Conservation (phyloP, 30 jellyfish, hydroid and myxozoan species). For the Pseudorhiza aurosa region DNA sequence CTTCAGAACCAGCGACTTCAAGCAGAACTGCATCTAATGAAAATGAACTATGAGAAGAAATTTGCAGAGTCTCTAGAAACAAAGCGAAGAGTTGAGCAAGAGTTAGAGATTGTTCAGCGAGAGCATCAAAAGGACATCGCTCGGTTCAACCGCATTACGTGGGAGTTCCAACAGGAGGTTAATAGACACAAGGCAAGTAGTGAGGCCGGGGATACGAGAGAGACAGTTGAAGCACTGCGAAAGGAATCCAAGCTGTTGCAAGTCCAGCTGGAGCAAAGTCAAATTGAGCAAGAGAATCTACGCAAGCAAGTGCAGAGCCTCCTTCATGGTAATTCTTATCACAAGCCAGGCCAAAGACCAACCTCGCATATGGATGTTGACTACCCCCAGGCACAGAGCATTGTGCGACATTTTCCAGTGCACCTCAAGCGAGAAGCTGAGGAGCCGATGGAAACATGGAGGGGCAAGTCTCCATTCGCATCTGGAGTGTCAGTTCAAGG, state of each 20-base stretch:
- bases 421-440: slow-evolving; percentile 66
- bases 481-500: slow-evolving; percentile 31
- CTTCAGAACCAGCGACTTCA: slow-evolving; percentile 86
- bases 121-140: slow-evolving; percentile 98
- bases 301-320: slow-evolving; percentile 80
- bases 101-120: slow-evolving; percentile 92
- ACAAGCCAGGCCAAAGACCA: slow-evolving; percentile 41
- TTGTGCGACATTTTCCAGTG: slow-evolving; percentile 67
- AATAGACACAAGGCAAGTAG: slow-evolving; percentile 73
- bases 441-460: slow-evolving; percentile 65
- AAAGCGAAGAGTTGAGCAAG: slow-evolving; percentile 94
- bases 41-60: slow-evolving; percentile 89
- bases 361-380: slow-evolving; percentile 66
- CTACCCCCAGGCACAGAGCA: slow-evolving; percentile 61
- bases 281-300: slow-evolving; percentile 84
- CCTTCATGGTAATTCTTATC: slow-evolving; percentile 27
- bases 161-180: slow-evolving; percentile 92
- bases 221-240: slow-evolving; percentile 77
- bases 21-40: slow-evolving; percentile 88
- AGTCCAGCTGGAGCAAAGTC: slow-evolving; percentile 88
- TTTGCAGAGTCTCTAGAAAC: slow-evolving; percentile 82
- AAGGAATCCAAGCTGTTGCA: slow-evolving; percentile 66
- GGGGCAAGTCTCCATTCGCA: slow-evolving; percentile 55
- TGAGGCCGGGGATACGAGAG: slow-evolving; percentile 62
- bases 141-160: slow-evolving; percentile 81